These are phyloP conservation scores for Phasia obesa DNA, from an alignment of 2,888 invertebrate genomes.

Conservation along the genomic window DNA sequence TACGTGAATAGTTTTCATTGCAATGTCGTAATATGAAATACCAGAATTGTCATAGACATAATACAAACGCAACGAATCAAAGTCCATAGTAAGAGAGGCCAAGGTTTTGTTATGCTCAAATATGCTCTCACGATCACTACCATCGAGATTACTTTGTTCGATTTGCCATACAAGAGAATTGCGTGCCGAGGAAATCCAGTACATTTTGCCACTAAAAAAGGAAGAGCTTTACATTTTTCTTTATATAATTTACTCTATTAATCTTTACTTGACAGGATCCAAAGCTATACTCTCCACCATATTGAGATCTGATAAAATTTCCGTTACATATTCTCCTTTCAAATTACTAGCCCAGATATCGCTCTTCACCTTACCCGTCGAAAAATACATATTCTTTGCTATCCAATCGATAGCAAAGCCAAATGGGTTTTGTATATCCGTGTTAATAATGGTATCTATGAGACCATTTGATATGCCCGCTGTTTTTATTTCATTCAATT, in stretches of 20 bases:
- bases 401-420: conserved; percentile 94
- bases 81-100: conserved; percentile 86
- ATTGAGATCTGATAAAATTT: conserved; percentile 79
- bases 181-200: conserved; percentile 84
- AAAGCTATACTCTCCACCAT: conserved; percentile 87
- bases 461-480: conserved; percentile 87
- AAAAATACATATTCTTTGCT: conserved; percentile 85
- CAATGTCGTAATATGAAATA: conserved; percentile 85
- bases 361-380: conserved; percentile 83
- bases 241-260: neutral
- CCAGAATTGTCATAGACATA: conserved; percentile 86
- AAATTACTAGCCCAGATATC: conserved; percentile 88
- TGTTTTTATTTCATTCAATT: conserved; percentile 89
- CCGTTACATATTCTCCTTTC: conserved; percentile 87
- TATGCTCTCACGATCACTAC: conserved; percentile 82
- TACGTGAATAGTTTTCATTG: conserved; percentile 77
- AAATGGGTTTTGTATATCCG: conserved; percentile 84
- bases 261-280: conserved; percentile 85
- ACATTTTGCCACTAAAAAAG: conserved; percentile 83
- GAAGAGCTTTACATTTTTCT: neutral
- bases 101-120: conserved; percentile 77
- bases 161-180: conserved; percentile 82
- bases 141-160: conserved; percentile 87
- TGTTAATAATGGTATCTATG: conserved; percentile 89
- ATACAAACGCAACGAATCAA: conserved; percentile 86